These are phyloP conservation scores for Sicus ferrugineus DNA, from an alignment of 2,888 invertebrate species.

Conservation along the genomic window DNA sequence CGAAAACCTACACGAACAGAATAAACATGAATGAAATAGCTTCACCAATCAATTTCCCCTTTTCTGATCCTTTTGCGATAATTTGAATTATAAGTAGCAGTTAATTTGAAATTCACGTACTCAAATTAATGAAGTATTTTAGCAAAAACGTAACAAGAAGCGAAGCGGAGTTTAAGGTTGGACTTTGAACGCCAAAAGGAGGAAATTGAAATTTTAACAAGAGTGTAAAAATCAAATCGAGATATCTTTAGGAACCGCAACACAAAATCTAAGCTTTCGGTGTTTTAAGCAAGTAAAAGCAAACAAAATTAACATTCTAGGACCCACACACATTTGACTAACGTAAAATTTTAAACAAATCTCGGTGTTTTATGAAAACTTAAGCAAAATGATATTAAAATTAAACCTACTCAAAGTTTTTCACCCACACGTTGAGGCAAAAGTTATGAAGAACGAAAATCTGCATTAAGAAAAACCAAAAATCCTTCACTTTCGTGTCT, in stretches of 20 bases:
- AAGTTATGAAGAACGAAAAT: conserved; percentile 27
- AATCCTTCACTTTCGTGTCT: conserved; percentile 65
- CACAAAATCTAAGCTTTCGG: conserved; percentile 65
- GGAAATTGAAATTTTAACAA: conserved; percentile 41
- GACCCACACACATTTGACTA: conserved; percentile 54
- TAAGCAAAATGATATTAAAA: conserved; percentile 43
- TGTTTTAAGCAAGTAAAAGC: conserved; percentile 56
- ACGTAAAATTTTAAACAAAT: conserved; percentile 53
- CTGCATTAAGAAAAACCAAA: conserved; percentile 36
- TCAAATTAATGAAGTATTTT: too few relatives aligned
- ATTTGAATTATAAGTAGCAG: too few relatives aligned
- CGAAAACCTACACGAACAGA: too few relatives aligned
- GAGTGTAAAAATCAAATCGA: conserved; percentile 48
- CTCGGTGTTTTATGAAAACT: conserved; percentile 56
- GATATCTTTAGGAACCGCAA: conserved; percentile 40
- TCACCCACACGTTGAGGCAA: conserved; percentile 25
- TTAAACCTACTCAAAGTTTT: conserved; percentile 34
- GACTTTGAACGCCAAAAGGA: conserved; percentile 32
- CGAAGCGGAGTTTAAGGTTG: too few relatives aligned
- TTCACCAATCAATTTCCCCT: too few relatives aligned
- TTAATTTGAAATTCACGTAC: too few relatives aligned
- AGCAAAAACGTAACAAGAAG: too few relatives aligned
- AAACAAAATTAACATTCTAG: conserved; percentile 48
- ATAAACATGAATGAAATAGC: too few relatives aligned
- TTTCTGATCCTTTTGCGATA: too few relatives aligned